These are phyloP conservation scores for Cyclophora albipunctata DNA, from an alignment of 2,888 invertebrate species.

Conservation along the genomic window DNA sequence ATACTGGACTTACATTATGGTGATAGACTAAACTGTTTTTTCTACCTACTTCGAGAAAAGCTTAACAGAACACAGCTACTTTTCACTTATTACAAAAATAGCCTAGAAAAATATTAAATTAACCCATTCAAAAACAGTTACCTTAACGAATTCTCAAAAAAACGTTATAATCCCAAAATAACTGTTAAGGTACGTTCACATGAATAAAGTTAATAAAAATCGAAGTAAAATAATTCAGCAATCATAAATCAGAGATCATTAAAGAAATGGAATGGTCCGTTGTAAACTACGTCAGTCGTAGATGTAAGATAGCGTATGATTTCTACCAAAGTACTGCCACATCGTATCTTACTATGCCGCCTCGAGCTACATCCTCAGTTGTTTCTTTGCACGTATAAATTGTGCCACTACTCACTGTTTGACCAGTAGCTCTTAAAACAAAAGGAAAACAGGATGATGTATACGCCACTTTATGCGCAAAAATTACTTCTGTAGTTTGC, in stretches of 20 bases:
- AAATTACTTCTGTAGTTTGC: too few relatives aligned
- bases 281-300: conserved; percentile 57
- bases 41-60: too few relatives aligned
- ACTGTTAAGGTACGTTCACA: too few relatives aligned
- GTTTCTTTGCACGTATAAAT: conserved; percentile 57
- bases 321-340: conserved; percentile 48
- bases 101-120: too few relatives aligned
- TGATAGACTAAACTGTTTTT: too few relatives aligned
- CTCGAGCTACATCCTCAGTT: conserved; percentile 43
- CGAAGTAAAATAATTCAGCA: background rate
- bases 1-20: too few relatives aligned
- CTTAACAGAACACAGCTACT: too few relatives aligned
- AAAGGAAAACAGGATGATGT: conserved; percentile 17
- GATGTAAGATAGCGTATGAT: conserved; percentile 62
- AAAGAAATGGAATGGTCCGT: conserved; percentile 37
- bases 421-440: conserved; percentile 41
- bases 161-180: too few relatives aligned
- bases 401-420: conserved; percentile 39
- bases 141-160: too few relatives aligned
- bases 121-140: too few relatives aligned
- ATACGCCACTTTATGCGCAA: too few relatives aligned
- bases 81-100: too few relatives aligned
- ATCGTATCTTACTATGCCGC: conserved; percentile 49
- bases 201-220: background rate
- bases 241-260: conserved; percentile 48